Evolutionary conservation across 1,140 invertebrate species (phyloP).

Genomic region (Neotoxoptera formosana): DNA sequence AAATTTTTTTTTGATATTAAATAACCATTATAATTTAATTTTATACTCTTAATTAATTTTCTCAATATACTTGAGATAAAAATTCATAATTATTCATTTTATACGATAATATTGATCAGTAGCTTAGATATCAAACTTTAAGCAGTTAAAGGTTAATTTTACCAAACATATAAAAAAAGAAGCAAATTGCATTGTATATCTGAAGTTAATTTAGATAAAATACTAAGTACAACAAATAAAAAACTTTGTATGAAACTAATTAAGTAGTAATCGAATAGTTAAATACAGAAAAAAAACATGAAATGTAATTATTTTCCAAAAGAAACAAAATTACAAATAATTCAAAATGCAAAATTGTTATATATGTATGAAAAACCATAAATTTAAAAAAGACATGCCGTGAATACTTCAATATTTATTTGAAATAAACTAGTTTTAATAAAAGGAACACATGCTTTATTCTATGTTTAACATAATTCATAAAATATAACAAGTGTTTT

Average conservation of each 20-base stretch:
- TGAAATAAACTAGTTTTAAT: neutral
- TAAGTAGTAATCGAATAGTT: neutral
- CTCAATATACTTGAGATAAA: neutral
- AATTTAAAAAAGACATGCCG: neutral
- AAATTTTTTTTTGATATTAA: neutral
- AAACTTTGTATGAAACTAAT: neutral
- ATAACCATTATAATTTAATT: neutral
- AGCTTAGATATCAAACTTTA: constrained; percentile 4
- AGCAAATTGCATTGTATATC: neutral
- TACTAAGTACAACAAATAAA: neutral
- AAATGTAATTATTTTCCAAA: too few species aligned
- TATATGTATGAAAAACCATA: too few species aligned
- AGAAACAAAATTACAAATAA: too few species aligned
- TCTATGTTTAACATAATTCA: neutral
- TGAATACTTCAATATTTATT: neutral
- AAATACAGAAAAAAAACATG: neutral
- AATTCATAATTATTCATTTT: neutral
- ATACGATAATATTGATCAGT: constrained; percentile 5
- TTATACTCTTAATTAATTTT: too few species aligned
- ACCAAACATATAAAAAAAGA: neutral
- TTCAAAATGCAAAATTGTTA: too few species aligned
- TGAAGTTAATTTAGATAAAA: neutral
- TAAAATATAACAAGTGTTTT: neutral
- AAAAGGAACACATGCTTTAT: neutral
- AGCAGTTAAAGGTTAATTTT: neutral